Evolutionary conservation across 2,888 invertebrate species (phyloP).

Genomic region (Chrysomela aeneicollis): DNA sequence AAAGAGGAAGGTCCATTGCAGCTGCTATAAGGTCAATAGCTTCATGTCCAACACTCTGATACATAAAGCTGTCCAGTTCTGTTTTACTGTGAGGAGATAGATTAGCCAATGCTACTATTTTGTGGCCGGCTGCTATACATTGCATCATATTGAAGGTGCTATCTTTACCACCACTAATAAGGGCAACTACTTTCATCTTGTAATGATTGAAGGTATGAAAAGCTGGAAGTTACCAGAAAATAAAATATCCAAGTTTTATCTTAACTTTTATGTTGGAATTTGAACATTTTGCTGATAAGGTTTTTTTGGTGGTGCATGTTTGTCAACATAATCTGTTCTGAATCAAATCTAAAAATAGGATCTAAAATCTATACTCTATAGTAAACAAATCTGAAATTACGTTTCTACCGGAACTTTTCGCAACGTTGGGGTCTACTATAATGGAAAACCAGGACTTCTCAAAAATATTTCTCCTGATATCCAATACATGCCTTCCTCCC

Average conservation of each 20-base stretch:
- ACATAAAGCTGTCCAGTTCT: slow-evolving; percentile 83
- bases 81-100: slow-evolving; percentile 86
- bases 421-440: not conserved
- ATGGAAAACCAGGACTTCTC: not conserved
- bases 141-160: slow-evolving; percentile 99
- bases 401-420: not conserved
- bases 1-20: slow-evolving; percentile 93
- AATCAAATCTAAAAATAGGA: not conserved
- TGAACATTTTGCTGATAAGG: slow-evolving; percentile 1
- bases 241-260: too few relatives aligned
- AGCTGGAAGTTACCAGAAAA: too few relatives aligned
- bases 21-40: slow-evolving; percentile 91
- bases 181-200: slow-evolving; percentile 83
- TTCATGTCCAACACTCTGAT: slow-evolving; percentile 98
- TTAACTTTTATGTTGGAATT: not conserved
- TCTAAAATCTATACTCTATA: not conserved
- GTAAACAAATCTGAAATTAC: not conserved
- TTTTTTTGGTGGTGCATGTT: not conserved
- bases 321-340: not conserved
- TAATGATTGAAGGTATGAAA: not conserved
- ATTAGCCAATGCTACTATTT: slow-evolving; percentile 95
- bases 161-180: slow-evolving; percentile 98
- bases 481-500: not conserved
- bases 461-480: not conserved
- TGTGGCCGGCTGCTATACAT: slow-evolving; percentile 94